Evolutionary conservation across 2,113 vertebrate genomes (phyloP), one percentile per base, ranked within the genome.

Genomic region (Prunella himalayana): DNA sequence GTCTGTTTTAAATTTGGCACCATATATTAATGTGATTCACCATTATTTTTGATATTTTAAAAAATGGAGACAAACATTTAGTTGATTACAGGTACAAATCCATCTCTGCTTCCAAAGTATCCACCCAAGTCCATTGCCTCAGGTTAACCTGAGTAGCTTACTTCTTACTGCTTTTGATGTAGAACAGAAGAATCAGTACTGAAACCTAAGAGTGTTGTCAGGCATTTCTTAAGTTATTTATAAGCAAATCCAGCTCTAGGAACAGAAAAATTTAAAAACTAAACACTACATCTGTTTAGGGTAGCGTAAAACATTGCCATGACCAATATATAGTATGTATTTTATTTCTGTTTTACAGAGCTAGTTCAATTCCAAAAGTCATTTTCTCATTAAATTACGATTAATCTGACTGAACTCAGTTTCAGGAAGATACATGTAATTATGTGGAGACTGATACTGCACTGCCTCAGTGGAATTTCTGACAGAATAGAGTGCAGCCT

Each of bases 401-500:
- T 77, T 64, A 49, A 94, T 86, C 39, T 92, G 78, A 86, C 80
- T 95, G 90, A 91, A 95, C 78, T 96, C 93, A 95, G 64, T 90
- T 94, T 92, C 92, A 95, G 95, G 88, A 95, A 65, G 92, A 83
- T 91, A 18, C 82, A 83, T 94, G 66, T 93, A 94, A 96, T 87
- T 72, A 94, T 88, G 76, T 92, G 86, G 82, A 86, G 90, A 64
- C 76, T 81, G 88, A 90, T 88, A 30, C 80, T 97, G 79, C 61
- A 81, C 64, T 90, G 85, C 93, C 66, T 93, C 85, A 86, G 85
- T 97, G 95, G 94, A 97, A 95, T 93, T 96, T 95, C 86, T 94
- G 90, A 93, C 82, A 53, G 68, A 77, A 19, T 64, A 35, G 64
- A 95, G 76, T 61, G 79, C 92, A 90, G 86, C 72, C 84, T 86